A percentile compares a stretch with the other conserved stretches of the same genome.
Evolutionary conservation across 2,113 vertebrate genomes (phyloP).

Genomic region (Heptranchias perlo): DNA sequence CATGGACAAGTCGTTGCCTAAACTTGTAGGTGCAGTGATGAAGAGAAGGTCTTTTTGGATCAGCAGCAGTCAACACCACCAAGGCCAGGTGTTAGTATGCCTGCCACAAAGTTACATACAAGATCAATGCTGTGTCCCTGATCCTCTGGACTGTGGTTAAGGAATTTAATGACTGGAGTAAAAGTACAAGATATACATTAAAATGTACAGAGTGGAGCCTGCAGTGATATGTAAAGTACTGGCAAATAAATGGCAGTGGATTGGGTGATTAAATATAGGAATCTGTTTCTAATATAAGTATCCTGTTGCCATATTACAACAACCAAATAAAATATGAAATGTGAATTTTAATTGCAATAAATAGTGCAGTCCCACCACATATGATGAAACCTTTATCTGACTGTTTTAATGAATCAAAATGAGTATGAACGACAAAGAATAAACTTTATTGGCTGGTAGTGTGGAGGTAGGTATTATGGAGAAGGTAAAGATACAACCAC

Average conservation of each 20-base stretch:
- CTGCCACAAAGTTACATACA: neutral
- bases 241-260: neutral
- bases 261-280: neutral
- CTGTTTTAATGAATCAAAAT: constrained; percentile 17
- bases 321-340: neutral
- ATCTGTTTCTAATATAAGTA: neutral
- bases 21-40: neutral
- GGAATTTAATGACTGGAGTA: neutral
- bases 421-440: neutral
- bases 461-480: neutral
- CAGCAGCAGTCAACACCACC: neutral
- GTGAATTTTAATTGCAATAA: neutral
- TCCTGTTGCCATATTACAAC: neutral
- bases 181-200: neutral
- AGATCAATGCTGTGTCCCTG: neutral
- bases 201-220: neutral
- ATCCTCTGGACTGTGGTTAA: neutral
- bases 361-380: neutral
- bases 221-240: neutral
- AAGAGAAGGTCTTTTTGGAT: neutral
- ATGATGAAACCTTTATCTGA: neutral
- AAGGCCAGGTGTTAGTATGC: neutral
- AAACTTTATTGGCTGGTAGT: neutral
- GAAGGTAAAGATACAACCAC: neutral
- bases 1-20: neutral